These are phyloP conservation scores for Ptyas mucosa DNA, from an alignment of 2,113 vertebrate species.

Conservation along the genomic window DNA sequence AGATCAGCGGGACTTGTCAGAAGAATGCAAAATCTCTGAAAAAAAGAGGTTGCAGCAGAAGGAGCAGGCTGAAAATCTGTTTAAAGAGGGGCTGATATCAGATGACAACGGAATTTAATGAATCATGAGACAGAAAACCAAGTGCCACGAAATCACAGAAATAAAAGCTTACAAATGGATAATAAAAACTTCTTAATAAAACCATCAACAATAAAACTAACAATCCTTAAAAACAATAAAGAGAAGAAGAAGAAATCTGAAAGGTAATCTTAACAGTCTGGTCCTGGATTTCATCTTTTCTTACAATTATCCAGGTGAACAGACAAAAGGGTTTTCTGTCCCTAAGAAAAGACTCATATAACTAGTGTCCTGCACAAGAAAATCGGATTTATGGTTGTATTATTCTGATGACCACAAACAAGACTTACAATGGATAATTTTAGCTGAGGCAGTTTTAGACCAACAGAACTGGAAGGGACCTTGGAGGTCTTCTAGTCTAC, in stretches of 20 bases:
- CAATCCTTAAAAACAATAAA: neutral
- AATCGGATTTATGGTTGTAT: neutral
- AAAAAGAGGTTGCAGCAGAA: neutral
- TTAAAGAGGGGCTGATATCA: neutral
- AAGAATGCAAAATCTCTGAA: neutral
- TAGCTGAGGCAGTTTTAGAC: neutral
- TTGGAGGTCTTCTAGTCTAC: too few species aligned
- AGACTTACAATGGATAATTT: neutral
- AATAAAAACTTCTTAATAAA: neutral
- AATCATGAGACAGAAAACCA: neutral
- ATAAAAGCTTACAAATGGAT: neutral
- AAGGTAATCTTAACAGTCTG: neutral
- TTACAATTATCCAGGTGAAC: neutral
- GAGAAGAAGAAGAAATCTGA: neutral
- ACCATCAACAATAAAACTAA: neutral
- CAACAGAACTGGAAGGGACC: too few species aligned
- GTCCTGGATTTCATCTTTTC: neutral
- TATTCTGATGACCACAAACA: neutral
- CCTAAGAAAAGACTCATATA: neutral
- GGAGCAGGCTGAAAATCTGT: neutral
- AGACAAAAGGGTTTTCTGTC: neutral
- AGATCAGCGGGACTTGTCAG: neutral
- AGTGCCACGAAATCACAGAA: neutral
- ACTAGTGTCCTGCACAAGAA: neutral
- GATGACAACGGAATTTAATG: neutral